A percentile compares a stretch with the other conserved stretches of the same genome.
These are phyloP conservation scores for Drosophila mayri DNA, from an alignment of 1,140 invertebrate species.

Conservation along the genomic window DNA sequence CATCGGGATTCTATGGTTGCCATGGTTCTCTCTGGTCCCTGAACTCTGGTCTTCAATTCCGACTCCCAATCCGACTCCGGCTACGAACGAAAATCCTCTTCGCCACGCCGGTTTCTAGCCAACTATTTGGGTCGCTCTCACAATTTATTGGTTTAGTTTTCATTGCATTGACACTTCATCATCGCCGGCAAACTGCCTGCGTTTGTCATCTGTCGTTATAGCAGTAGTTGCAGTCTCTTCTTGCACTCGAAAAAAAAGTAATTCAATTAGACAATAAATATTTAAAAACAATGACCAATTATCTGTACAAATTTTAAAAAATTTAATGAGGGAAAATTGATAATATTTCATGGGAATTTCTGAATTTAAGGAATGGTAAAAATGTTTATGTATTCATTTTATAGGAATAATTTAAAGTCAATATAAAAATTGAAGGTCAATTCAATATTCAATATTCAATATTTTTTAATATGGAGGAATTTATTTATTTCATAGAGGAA, in stretches of 20 bases:
- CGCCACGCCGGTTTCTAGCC: constrained; percentile 76
- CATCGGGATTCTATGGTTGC: constrained; percentile 1
- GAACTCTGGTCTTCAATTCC: neutral
- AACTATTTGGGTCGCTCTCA: constrained; percentile 85
- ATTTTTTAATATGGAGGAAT: no score
- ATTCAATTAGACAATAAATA: neutral
- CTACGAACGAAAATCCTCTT: constrained; percentile 62
- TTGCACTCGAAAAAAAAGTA: neutral
- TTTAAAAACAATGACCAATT: no score
- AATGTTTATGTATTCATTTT: neutral
- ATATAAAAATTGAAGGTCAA: no score
- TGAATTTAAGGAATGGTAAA: neutral
- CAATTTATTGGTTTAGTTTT: constrained; percentile 85
- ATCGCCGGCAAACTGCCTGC: constrained; percentile 71
- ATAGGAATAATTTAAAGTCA: no score
- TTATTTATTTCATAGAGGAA: no score
- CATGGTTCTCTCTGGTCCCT: constrained; percentile 15
- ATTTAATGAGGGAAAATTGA: neutral
- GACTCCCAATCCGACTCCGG: neutral
- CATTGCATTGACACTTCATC: constrained; percentile 85
- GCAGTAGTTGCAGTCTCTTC: constrained; percentile 21
- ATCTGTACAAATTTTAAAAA: no score
- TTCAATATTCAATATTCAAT: no score
- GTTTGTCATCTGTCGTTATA: constrained; percentile 74
- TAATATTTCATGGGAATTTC: neutral